phyloP scores from a whole-genome alignment of 2,113 vertebrate species.

The Hypanus sabinus region DNA sequence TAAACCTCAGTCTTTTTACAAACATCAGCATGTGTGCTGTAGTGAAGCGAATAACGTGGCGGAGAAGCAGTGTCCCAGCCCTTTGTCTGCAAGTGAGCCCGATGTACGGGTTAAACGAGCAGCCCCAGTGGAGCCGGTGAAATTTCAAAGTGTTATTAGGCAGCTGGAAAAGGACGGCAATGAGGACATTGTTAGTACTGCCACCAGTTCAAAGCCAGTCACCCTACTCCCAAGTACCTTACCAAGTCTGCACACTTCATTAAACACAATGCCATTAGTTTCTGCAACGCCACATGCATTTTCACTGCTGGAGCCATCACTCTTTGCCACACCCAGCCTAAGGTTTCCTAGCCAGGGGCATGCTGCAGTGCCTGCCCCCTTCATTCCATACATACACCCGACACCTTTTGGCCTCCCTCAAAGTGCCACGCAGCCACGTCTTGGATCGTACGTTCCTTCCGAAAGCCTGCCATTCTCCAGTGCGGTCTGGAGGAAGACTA shows the following conservation, averaged over 20 bases:
- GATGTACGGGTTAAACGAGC: conserved; percentile 35
- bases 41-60: conserved; percentile 56
- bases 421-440: conserved; percentile 50
- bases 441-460: conserved; percentile 48
- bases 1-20: conserved; percentile 81
- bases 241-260: conserved; percentile 40
- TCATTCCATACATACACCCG: conserved; percentile 53
- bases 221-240: not conserved
- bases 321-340: conserved; percentile 44
- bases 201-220: conserved; percentile 32
- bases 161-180: conserved; percentile 43
- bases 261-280: conserved; percentile 43
- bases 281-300: conserved; percentile 43
- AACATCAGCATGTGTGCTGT: conserved; percentile 88
- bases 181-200: conserved; percentile 38
- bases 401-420: conserved; percentile 47
- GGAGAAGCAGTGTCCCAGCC: conserved; percentile 38
- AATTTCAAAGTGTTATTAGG: conserved; percentile 41
- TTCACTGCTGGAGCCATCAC: conserved; percentile 48
- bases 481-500: conserved; percentile 79
- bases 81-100: conserved; percentile 38
- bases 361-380: conserved; percentile 44
- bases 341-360: conserved; percentile 46
- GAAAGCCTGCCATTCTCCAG: conserved; percentile 59
- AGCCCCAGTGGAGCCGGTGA: conserved; percentile 27